phyloP scores from a whole-genome alignment of 2,888 invertebrate genomes.

The Machimus rusticus region DNA sequence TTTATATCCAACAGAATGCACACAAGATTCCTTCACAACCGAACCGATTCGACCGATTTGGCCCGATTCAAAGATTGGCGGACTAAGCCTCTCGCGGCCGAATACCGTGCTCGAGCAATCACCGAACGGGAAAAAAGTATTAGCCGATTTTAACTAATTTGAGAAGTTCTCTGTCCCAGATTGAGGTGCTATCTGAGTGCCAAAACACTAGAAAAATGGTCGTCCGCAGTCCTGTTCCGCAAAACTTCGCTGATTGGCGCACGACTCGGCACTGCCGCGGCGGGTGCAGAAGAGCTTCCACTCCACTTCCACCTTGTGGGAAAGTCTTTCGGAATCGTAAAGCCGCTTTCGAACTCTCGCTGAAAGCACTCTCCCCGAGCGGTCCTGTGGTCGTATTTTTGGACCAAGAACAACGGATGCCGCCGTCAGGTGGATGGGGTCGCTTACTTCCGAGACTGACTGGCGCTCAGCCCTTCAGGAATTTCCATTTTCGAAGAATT shows the following conservation, averaged over 20 bases:
- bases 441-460: conserved; percentile 10
- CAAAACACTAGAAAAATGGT: background rate
- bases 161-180: background rate
- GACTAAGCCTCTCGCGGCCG: background rate
- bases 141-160: background rate
- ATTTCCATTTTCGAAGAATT: conserved; percentile 8
- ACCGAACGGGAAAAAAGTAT: background rate
- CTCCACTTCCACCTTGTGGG: background rate
- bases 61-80: background rate
- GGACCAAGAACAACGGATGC: background rate
- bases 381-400: background rate
- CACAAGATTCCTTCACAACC: background rate
- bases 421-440: background rate
- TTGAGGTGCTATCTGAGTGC: background rate
- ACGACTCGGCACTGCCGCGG: conserved; percentile 11
- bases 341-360: background rate
- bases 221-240: background rate
- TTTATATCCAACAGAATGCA: background rate
- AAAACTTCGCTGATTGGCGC: conserved; percentile 11
- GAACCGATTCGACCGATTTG: background rate
- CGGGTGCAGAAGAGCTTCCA: background rate
- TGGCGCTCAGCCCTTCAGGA: background rate
- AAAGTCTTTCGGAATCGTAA: background rate
- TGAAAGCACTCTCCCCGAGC: background rate
- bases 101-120: background rate